Evolutionary conservation across 2,888 invertebrate genomes (phyloP), one percentile per base, ranked within the genome.

Genomic region (Mesoligia furuncula): DNA sequence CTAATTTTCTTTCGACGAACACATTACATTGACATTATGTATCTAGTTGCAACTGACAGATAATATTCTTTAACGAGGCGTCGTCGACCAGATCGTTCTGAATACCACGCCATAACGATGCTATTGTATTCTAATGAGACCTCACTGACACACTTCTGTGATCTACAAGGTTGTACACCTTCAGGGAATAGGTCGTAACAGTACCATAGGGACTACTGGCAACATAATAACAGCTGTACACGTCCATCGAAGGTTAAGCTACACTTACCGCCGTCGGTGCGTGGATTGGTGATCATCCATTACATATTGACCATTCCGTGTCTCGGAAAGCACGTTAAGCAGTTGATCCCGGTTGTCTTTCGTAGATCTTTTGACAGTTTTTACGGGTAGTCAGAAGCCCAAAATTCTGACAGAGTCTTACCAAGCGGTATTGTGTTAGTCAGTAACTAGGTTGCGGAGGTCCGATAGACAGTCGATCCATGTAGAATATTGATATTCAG

Each of bases 91-190:
- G 75, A 83, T 83, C 36, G 67, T 71, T 74, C 71, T 79, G 61
- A 79, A 62, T 76, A 70, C 65, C 45, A 48, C 39, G n/a, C 69
- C 36, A 15, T 71, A 84, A 73, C 73, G 75, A 61, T 11, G n/a
- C 77, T 24, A 87, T 87, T 88, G 88, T 87, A 84, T 88, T 80
- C 24, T 71, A 88, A 88, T 82, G 76, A 75, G 87, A 48, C 39
- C 57, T 64, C 7, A 13, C 24, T 79, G 79, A 67, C 87, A 79
- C 48, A 77, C 77, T 83, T 80, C 64, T 69, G 48, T 36, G 65
- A 67, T 59, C 5, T 31, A 27, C 74, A 80, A 83, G 83, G 85
- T 64, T 36, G 11, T 8, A 27, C 42, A 73, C 72, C 62, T 54
- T 59, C 65, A 36, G 72, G 83, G 64, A 31, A 54, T 73, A 27